Conservation (phyloP, 2,113 vertebrate genomes). For the Phylloscopus trochiloides region DNA sequence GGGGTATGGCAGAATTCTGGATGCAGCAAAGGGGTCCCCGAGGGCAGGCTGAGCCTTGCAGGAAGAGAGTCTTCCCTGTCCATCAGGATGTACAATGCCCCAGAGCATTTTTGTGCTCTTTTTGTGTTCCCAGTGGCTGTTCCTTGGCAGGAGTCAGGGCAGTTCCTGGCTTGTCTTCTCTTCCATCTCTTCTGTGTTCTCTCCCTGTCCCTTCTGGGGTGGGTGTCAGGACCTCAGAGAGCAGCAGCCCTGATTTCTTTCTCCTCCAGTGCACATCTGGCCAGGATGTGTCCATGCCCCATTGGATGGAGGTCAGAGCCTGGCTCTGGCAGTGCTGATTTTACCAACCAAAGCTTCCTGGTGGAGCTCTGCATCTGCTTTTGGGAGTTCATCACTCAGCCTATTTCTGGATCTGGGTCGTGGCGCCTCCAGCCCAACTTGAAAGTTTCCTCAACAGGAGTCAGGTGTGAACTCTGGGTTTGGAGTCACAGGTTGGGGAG, state of each 20-base stretch:
- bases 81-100: not conserved
- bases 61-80: not conserved
- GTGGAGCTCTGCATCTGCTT: not conserved
- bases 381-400: not conserved
- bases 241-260: not conserved
- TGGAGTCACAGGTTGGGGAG: rapidly evolving
- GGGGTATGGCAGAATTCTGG: not conserved
- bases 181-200: not conserved
- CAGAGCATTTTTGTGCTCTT: not conserved
- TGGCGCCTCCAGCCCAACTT: not conserved
- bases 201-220: not conserved
- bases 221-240: too few species aligned
- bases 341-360: not conserved
- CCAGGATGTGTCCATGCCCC: not conserved
- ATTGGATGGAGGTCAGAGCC: rapidly evolving
- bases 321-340: not conserved
- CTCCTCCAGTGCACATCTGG: not conserved
- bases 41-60: not conserved
- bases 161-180: not conserved
- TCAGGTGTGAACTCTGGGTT: rapidly evolving
- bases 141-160: not conserved
- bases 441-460: not conserved
- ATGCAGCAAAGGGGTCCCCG: not conserved
- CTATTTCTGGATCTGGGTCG: not conserved
- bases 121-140: not conserved